Percentiles rank a stretch among this genome's conserved stretches.
Evolutionary conservation across 2,888 invertebrate genomes (phyloP).

Genomic region (Hydrotaea cyrtoneurina): DNA sequence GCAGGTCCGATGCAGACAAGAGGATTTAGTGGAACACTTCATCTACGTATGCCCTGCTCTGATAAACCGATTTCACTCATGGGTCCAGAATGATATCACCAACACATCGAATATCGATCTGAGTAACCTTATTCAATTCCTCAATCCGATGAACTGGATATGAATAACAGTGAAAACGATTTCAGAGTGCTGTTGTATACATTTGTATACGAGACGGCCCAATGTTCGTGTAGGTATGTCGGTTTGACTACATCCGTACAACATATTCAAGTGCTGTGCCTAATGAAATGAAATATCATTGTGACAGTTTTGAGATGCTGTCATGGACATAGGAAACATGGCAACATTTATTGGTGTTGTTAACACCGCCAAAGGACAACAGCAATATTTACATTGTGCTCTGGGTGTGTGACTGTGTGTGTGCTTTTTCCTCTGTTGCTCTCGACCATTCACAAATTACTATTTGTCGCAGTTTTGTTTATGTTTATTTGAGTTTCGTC

Average conservation of each 20-base stretch:
- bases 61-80: too few relatives aligned
- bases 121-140: too few relatives aligned
- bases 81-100: too few relatives aligned
- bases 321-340: conserved; percentile 4
- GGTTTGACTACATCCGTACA: neutral
- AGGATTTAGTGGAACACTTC: too few relatives aligned
- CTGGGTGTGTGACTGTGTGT: neutral
- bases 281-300: conserved; percentile 42
- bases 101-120: too few relatives aligned
- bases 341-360: conserved; percentile 43
- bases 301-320: conserved; percentile 22
- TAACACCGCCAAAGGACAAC: neutral
- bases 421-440: neutral
- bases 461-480: conserved; percentile 19
- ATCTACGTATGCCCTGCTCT: too few relatives aligned
- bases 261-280: conserved; percentile 9
- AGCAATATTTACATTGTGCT: conserved; percentile 14
- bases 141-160: too few relatives aligned
- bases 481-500: conserved; percentile 5
- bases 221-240: conserved; percentile 8
- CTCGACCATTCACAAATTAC: conserved; percentile 1
- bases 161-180: too few relatives aligned
- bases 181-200: too few relatives aligned
- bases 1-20: too few relatives aligned
- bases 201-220: too few relatives aligned